Evolutionary conservation across 1,140 invertebrate species (phyloP), one percentile per base, ranked within the genome.

Genomic region (Anoplophora glabripennis): DNA sequence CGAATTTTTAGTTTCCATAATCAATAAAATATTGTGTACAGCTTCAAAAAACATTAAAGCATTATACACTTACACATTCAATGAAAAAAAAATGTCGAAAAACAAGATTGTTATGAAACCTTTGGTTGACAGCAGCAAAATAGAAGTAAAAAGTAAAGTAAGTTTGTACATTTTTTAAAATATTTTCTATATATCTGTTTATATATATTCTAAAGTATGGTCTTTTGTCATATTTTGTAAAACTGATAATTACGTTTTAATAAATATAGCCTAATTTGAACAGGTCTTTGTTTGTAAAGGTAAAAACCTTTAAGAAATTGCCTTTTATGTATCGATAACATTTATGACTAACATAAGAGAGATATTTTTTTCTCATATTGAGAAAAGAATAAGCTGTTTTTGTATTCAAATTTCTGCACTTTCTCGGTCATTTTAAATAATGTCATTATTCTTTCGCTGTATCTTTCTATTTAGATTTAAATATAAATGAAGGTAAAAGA

Each of bases 141-240:
- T 87, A 62, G 83, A 86, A 77, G 83, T 87, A 53, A 88, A 87
- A 76, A 87, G 84, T 76, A 88, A 87, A 80, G 85, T 86, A 77
- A 80, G 66, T 68, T 59, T 61, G 45, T 54, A 59, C 65, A 46
- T 56, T 35, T 57, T 64, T 57, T 61, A 48, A 21, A 21, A 54
- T 55, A 59, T 55, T 53, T 52, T 35, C n/a, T 49, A 34, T 36
- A 3, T 33, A 33, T n/a, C n/a, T n/a, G n/a, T n/a, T 21, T 47
- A 46, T 12, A 35, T 21, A 15, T 47, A 28, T 40, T 51, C 35
- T 8, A n/a, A 10, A 40, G 14, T 41, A 10, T 15, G 28, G 7
- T 3, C 44, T 3, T 47, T 42, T 12, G 7, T 3, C 28, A 53
- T 52, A 40, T 40, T 35, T 62, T 47, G 28, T 52, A 53, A 58